Evolutionary conservation across 1,140 invertebrate genomes (phyloP), one percentile per base, ranked within the genome.

Genomic region (Micrasema longulum): DNA sequence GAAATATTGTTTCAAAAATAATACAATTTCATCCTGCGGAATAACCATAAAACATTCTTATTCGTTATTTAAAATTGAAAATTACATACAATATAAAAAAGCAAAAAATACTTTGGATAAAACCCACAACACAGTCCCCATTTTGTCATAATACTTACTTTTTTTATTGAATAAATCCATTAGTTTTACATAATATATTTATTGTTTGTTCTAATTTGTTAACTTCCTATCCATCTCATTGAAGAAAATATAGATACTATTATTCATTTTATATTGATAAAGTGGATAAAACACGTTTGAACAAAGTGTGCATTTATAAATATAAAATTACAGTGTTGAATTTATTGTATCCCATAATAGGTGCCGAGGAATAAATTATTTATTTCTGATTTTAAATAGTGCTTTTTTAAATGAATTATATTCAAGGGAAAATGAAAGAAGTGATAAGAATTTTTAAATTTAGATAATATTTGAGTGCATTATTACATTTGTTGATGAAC

Each of bases 231-330:
- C n/a, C 12, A 1, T 57, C 22, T 57, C n/a, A 35, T 31, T 14
- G 35, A n/a, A 31, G 23, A 57, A 2, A 31, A 31, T 4, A 31
- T 4, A 31, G 26, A 31, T 31, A 62, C n/a, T 12, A 2, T 62
- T 20, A 62, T n/a, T n/a, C n/a, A n/a, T n/a, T n/a, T n/a, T n/a
- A n/a, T n/a, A n/a, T n/a, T n/a, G n/a, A n/a, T 38, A 35, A 43
- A 62, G 57, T 18, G 16, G 47, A 11, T 48, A 22, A 48, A 38
- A 45, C 47, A 47, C 45, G 22, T 64, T 64, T 43, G 23, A 64
- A 47, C 43, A 31, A 45, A 64, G 47, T 47, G 62, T 64, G 62
- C 62, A 64, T 47, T 31, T 23, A 31, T 63, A 23, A 48, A 35
- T 47, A 48, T 26, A 43, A 23, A 41, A 47, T 47, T 20, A 47